These are phyloP conservation scores for Solen grandis DNA, from an alignment of 1,140 invertebrate species.

Conservation along the genomic window DNA sequence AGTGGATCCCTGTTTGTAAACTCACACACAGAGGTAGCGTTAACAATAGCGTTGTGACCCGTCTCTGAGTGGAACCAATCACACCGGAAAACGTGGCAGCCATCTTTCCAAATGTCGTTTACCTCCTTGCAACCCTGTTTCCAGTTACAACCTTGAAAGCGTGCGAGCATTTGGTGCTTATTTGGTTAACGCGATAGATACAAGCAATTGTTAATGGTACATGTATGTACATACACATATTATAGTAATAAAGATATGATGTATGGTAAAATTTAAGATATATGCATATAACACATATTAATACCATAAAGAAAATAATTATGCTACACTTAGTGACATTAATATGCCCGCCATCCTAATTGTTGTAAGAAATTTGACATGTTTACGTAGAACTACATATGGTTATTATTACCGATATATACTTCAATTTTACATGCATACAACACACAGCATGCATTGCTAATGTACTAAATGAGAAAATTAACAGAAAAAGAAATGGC, in stretches of 20 bases:
- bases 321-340: not conserved
- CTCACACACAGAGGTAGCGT: conserved; percentile 52
- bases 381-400: too few species aligned
- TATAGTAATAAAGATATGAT: not conserved
- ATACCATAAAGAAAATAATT: not conserved
- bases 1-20: too few species aligned
- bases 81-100: conserved; percentile 34
- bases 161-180: too few species aligned
- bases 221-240: not conserved
- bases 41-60: conserved; percentile 32
- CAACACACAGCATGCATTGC: too few species aligned
- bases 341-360: too few species aligned
- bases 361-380: too few species aligned
- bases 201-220: not conserved
- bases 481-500: too few species aligned
- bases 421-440: too few species aligned
- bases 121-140: conserved; percentile 13
- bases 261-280: not conserved
- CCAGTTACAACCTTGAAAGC: conserved; percentile 32
- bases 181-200: not conserved
- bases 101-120: conserved; percentile 34
- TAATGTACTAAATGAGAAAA: too few species aligned
- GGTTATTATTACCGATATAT: too few species aligned
- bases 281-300: not conserved
- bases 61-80: conserved; percentile 32